Evolutionary conservation across 1,140 invertebrate genomes (phyloP).

Genomic region (Neodiprion fabricii): DNA sequence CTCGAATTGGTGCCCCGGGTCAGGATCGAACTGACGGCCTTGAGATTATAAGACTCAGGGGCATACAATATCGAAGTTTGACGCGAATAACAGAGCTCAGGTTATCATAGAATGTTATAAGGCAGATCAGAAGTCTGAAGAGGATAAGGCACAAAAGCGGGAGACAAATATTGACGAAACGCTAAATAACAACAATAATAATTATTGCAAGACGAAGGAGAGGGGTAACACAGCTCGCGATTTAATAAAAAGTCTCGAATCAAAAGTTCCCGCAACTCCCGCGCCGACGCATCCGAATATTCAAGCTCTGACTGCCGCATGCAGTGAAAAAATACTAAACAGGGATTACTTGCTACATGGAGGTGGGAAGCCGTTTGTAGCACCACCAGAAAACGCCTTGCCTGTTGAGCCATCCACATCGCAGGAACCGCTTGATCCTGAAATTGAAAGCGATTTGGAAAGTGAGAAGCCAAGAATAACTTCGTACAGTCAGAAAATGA

Average conservation of each 20-base stretch:
- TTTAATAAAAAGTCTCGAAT: conserved; percentile 63
- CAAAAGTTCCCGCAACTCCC: conserved; percentile 61
- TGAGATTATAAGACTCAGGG: too few species aligned
- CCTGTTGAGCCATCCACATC: conserved; percentile 52
- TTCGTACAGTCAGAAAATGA: conserved; percentile 93
- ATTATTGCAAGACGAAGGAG: conserved; percentile 57
- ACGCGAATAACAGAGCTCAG: conserved; percentile 82
- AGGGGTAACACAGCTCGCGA: conserved; percentile 55
- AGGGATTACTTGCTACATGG: conserved; percentile 80
- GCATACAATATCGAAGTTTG: conserved; percentile 92
- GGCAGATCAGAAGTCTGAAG: conserved; percentile 60
- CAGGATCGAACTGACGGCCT: too few species aligned
- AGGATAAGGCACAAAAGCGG: conserved; percentile 40
- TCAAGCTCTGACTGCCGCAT: conserved; percentile 82
- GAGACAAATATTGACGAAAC: conserved; percentile 53
- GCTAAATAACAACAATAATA: conserved; percentile 53
- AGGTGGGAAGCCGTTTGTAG: conserved; percentile 74
- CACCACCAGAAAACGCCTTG: conserved; percentile 49
- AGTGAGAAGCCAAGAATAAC: conserved; percentile 70
- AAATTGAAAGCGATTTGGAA: conserved; percentile 46
- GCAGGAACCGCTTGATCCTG: conserved; percentile 49
- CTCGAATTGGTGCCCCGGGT: too few species aligned
- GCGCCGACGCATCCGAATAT: conserved; percentile 70
- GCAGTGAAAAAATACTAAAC: conserved; percentile 83
- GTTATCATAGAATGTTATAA: conserved; percentile 78